phyloP scores from a whole-genome alignment of 2,888 invertebrate species.

The Melangyna quadrimaculata region DNA sequence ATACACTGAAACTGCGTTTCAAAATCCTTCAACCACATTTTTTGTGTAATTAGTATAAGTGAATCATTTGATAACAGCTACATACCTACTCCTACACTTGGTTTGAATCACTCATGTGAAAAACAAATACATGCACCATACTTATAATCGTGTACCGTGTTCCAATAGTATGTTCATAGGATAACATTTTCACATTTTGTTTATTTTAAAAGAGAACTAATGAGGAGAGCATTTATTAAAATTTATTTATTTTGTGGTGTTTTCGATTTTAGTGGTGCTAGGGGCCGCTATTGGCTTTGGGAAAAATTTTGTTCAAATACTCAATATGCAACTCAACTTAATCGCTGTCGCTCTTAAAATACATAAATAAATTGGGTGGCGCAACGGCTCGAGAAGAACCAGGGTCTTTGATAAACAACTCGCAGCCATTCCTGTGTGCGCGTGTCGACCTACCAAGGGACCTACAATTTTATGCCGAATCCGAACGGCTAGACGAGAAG shows the following conservation, averaged over 20 bases:
- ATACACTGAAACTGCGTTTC: constrained; percentile 7
- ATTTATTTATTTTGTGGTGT: background rate
- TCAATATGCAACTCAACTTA: no score
- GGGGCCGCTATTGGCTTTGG: no score
- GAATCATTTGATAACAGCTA: constrained; percentile 39
- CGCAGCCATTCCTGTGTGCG: no score
- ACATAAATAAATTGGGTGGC: no score
- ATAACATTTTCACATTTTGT: background rate
- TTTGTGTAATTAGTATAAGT: constrained; percentile 38
- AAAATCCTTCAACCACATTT: constrained; percentile 10
- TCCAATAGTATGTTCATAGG: no score
- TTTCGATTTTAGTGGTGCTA: background rate
- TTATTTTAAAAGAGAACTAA: background rate
- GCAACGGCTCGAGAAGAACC: no score
- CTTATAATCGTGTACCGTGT: background rate
- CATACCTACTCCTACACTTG: background rate
- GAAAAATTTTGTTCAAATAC: background rate
- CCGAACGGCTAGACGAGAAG: no score
- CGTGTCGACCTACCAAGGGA: no score
- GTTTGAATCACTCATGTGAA: constrained; percentile 8
- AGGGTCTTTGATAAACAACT: no score
- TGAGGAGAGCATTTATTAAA: background rate
- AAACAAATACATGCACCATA: background rate
- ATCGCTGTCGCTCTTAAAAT: no score
- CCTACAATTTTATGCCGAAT: no score